These are phyloP conservation scores for Oreohelix idahoensis DNA, from an alignment of 1,140 invertebrate genomes.

Conservation along the genomic window DNA sequence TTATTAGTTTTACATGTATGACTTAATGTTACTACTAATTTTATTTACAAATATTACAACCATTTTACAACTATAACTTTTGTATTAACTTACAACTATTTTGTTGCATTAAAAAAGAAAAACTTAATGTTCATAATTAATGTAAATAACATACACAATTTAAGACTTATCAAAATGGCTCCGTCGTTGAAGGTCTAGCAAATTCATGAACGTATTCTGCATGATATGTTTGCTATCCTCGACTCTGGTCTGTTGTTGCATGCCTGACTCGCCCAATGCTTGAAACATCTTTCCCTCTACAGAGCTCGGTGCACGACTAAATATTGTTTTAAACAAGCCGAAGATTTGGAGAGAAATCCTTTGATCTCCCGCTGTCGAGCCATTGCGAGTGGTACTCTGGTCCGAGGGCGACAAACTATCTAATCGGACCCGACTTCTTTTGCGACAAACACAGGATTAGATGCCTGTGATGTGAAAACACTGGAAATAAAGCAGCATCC, in stretches of 20 bases:
- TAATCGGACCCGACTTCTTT: slow-evolving; percentile 42
- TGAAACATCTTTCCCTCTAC: slow-evolving; percentile 12
- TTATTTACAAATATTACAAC: too few species aligned
- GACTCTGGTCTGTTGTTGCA: background rate
- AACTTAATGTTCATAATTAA: too few species aligned
- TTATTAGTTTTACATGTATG: too few species aligned
- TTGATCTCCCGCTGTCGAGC: slow-evolving; percentile 34
- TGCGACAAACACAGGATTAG: slow-evolving; percentile 41
- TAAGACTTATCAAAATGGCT: too few species aligned
- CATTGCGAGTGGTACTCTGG: slow-evolving; percentile 1
- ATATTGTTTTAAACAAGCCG: slow-evolving; percentile 16
- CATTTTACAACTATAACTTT: too few species aligned
- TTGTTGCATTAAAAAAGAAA: too few species aligned
- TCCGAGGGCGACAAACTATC: slow-evolving; percentile 31
- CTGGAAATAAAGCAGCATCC: too few species aligned
- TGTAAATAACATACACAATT: too few species aligned
- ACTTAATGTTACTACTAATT: too few species aligned
- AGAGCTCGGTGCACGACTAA: background rate
- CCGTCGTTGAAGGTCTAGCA: too few species aligned
- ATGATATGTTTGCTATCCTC: background rate
- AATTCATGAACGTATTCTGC: background rate
- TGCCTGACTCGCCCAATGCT: background rate
- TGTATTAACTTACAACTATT: too few species aligned
- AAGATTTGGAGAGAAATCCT: slow-evolving; percentile 9
- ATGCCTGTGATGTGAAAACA: slow-evolving; percentile 10